Base-by-base conservation (phyloP, 1,140 invertebrate species). In the Dendrolimus kikuchii region DNA sequence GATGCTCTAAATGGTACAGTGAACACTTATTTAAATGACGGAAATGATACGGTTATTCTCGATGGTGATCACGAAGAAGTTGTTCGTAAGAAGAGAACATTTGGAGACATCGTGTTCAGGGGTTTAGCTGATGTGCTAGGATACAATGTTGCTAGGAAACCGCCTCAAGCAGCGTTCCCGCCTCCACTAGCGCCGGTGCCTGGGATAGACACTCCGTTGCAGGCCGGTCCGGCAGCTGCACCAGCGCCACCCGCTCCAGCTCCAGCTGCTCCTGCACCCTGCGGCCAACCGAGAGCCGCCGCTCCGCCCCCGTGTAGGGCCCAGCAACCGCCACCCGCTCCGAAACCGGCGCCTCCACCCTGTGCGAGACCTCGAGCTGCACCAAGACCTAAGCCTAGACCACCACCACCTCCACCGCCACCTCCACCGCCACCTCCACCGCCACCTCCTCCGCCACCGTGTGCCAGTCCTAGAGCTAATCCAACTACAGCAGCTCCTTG, bases 71-170 rank as follows among this genome's bases (percentile, higher is more conserved):
- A 78, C 51, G 79, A 75, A 40, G 70, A 77, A 0, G 57, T 86
- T n/a, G 81, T 87, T 10, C 61, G 85, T 6, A 81, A 83, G 69
- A 88, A 88, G 52, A 64, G 87, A 23, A 87, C 84, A 1, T 88
- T 88, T 56, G 84, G 87, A 36, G 87, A 88, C 39, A 76, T 88
- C 46, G 79, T 88, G 53, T 88, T 88, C 56, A 71, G 81, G 52
- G 87, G 85, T 10, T 51, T 88, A 8, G 87, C 87, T 5, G 84
- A 87, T 51, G 83, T 83, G 9, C 68, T 88, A 5, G 87, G 87
- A 38, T 88, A 87, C 55, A 74, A 65, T 54, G 74, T 88, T 5
- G 75, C 77, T n/a, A 69, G 86, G 42, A 86, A 84, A 58, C 81
- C 86, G 7, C 70, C 79, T 6, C 74, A 81, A 38, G 63, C 75